Evolutionary conservation across 2,797 vertebrate species (phyloP).

Genomic region (Melanotaenia parkinsoni): DNA sequence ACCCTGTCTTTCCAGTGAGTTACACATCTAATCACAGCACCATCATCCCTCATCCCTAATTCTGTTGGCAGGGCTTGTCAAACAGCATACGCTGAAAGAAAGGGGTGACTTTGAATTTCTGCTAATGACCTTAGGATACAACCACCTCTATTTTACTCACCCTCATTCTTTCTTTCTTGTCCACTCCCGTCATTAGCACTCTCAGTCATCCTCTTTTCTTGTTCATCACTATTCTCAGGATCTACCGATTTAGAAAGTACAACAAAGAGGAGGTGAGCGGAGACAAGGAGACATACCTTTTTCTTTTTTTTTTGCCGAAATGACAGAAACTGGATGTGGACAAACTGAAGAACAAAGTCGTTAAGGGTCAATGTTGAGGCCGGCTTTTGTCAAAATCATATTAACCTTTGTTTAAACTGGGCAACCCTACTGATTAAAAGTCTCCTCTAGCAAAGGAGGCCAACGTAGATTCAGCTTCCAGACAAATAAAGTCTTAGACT

Average conservation of each 20-base stretch:
- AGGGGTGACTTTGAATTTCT: constrained; percentile 81
- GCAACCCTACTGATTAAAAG: constrained; percentile 28
- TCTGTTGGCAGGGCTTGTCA: constrained; percentile 81
- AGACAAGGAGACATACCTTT: neutral
- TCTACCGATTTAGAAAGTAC: constrained; percentile 36
- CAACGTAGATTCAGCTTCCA: constrained; percentile 12
- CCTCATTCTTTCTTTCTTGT: constrained; percentile 53
- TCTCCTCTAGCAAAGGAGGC: constrained; percentile 21
- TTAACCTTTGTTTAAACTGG: constrained; percentile 51
- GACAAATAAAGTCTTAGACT: constrained; percentile 27
- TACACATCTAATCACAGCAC: constrained; percentile 74
- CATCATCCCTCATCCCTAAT: constrained; percentile 77
- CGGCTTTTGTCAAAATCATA: constrained; percentile 32
- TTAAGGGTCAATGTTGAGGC: constrained; percentile 17
- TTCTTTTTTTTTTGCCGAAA: neutral
- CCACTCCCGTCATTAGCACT: constrained; percentile 62
- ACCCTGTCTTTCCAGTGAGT: constrained; percentile 65
- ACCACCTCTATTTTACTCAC: constrained; percentile 57
- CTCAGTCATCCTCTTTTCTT: constrained; percentile 34
- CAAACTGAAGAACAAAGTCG: neutral
- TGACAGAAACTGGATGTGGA: neutral
- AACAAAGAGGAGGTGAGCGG: neutral
- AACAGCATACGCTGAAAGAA: constrained; percentile 75
- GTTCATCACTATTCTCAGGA: constrained; percentile 15
- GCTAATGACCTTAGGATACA: constrained; percentile 80